phyloP scores from a whole-genome alignment of 2,888 invertebrate genomes.

The Xanthorhoe spadicearia region DNA sequence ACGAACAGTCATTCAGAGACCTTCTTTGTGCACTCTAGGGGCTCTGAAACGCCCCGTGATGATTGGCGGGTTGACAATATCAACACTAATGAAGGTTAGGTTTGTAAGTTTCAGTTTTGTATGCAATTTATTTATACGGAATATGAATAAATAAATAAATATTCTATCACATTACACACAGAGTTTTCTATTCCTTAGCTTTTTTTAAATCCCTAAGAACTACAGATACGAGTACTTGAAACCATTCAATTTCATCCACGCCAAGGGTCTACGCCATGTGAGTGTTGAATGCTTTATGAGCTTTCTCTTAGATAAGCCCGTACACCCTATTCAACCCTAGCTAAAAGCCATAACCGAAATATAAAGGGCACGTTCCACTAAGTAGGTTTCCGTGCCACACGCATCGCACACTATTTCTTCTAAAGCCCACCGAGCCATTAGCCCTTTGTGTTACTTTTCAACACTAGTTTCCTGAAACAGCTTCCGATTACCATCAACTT shows the following conservation, averaged over 20 bases:
- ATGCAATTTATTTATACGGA: too few relatives aligned
- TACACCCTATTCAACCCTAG: constrained; percentile 25
- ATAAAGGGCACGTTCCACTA: constrained; percentile 31
- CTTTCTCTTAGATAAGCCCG: constrained; percentile 30
- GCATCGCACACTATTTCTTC: constrained; percentile 19
- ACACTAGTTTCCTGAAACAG: neutral
- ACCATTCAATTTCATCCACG: constrained; percentile 20
- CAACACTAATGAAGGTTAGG: too few relatives aligned
- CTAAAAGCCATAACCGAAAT: constrained; percentile 32
- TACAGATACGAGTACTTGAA: constrained; percentile 1
- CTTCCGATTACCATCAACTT: neutral
- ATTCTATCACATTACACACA: too few relatives aligned
- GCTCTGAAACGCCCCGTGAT: too few relatives aligned
- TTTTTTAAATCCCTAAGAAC: too few relatives aligned
- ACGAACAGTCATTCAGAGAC: too few relatives aligned
- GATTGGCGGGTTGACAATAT: too few relatives aligned
- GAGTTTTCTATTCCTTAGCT: too few relatives aligned
- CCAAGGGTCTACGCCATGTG: constrained; percentile 9
- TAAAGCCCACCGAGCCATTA: constrained; percentile 15
- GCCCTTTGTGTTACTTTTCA: constrained; percentile 8
- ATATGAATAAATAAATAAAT: too few relatives aligned
- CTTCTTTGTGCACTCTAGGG: too few relatives aligned
- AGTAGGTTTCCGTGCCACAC: constrained; percentile 30
- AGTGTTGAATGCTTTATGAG: constrained; percentile 32
- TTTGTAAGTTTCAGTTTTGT: too few relatives aligned